phyloP scores from a whole-genome alignment of 1,140 invertebrate genomes.

The Hestina assimilis region DNA sequence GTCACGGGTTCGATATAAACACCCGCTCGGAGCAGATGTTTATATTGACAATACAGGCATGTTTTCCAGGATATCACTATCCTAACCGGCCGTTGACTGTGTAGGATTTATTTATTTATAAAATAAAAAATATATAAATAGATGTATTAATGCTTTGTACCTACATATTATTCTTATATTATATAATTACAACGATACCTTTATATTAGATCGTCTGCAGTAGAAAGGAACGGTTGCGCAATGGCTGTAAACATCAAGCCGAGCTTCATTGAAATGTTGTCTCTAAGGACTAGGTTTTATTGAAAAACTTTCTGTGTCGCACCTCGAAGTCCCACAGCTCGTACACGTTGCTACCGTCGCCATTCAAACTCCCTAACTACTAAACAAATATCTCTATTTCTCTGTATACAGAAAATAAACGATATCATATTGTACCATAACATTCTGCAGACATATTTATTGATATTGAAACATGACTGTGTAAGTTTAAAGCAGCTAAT shows the following conservation, averaged over 20 bases:
- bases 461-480: no score
- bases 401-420: neutral
- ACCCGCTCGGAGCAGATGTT: no score
- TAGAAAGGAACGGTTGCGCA: conserved; percentile 34
- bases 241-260: conserved; percentile 56
- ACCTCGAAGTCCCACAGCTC: conserved; percentile 36
- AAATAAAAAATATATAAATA: no score
- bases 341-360: conserved; percentile 25
- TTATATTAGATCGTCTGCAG: conserved; percentile 56
- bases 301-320: conserved; percentile 66
- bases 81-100: no score
- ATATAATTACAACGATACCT: conserved; percentile 4
- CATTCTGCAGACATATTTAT: no score
- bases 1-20: no score
- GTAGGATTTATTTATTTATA: no score
- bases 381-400: conserved; percentile 13
- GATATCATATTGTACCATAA: neutral
- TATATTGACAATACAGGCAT: no score
- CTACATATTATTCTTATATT: neutral
- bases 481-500: no score
- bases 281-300: conserved; percentile 67
- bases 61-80: no score
- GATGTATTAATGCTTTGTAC: no score
- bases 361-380: conserved; percentile 17
- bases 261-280: conserved; percentile 67